Conservation (phyloP, 2,113 vertebrate species). For the Rhea americana region DNA sequence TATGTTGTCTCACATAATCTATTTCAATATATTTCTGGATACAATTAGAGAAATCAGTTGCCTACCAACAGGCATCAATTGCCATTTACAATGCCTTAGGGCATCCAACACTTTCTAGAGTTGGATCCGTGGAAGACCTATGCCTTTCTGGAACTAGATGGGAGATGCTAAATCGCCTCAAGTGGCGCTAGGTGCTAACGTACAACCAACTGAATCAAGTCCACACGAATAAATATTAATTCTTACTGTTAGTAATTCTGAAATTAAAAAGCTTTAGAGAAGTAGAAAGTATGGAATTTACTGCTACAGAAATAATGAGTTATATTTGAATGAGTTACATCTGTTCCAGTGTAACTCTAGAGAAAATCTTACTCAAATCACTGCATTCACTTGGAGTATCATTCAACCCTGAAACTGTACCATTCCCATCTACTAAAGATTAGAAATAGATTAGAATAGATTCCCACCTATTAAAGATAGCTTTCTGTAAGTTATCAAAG, state of each 20-base stretch:
- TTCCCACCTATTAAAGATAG: not conserved
- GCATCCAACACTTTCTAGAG: fast-evolving
- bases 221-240: not conserved
- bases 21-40: not conserved
- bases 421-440: not conserved
- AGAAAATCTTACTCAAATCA: not conserved
- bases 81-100: not conserved
- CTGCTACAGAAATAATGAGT: not conserved
- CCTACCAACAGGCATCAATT: not conserved
- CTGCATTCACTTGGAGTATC: not conserved
- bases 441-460: too few relatives aligned
- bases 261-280: not conserved
- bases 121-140: not conserved
- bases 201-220: not conserved
- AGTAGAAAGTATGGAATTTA: too few relatives aligned
- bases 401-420: too few relatives aligned
- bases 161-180: not conserved
- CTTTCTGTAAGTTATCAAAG: not conserved
- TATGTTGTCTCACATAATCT: not conserved
- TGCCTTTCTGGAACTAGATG: not conserved
- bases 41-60: not conserved
- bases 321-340: not conserved
- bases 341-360: not conserved
- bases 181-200: not conserved
- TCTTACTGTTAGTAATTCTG: not conserved